These are phyloP conservation scores for Ondatra zibethicus DNA, from an alignment of 2,113 vertebrate species.

Conservation along the genomic window DNA sequence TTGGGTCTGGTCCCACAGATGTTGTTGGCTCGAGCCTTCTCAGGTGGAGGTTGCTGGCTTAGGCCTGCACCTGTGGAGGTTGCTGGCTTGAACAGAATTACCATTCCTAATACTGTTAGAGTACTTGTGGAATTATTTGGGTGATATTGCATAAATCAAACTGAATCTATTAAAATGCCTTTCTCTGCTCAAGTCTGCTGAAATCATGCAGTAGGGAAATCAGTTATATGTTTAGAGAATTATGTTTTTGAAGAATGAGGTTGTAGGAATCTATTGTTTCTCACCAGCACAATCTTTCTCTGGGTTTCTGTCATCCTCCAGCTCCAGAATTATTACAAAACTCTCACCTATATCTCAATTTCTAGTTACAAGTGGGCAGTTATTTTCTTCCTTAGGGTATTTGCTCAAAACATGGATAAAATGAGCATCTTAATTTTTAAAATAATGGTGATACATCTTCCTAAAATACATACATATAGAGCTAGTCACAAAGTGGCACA, in stretches of 20 bases:
- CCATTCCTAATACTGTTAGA: not conserved
- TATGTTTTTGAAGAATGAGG: not conserved
- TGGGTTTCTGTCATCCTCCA: not conserved
- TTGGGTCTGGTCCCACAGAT: no score
- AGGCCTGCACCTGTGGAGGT: no score
- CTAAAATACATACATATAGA: not conserved
- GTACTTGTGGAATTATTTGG: not conserved
- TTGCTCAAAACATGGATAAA: not conserved
- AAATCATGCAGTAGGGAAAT: not conserved
- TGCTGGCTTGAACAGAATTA: not conserved
- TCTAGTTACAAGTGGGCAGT: not conserved
- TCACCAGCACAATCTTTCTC: not conserved
- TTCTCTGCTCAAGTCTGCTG: conserved; percentile 29
- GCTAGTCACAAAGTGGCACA: not conserved
- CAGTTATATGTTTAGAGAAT: not conserved
- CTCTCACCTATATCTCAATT: not conserved
- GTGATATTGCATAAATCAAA: not conserved
- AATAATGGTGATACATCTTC: not conserved
- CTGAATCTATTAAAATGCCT: not conserved
- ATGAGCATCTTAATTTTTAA: not conserved
- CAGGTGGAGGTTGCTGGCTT: no score
- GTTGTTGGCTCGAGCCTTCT: no score
- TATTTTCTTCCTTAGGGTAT: not conserved
- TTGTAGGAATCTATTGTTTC: not conserved
- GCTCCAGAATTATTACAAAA: not conserved